Conservation (phyloP, 2,888 invertebrate species). For the Eristalinus sepulchralis region DNA sequence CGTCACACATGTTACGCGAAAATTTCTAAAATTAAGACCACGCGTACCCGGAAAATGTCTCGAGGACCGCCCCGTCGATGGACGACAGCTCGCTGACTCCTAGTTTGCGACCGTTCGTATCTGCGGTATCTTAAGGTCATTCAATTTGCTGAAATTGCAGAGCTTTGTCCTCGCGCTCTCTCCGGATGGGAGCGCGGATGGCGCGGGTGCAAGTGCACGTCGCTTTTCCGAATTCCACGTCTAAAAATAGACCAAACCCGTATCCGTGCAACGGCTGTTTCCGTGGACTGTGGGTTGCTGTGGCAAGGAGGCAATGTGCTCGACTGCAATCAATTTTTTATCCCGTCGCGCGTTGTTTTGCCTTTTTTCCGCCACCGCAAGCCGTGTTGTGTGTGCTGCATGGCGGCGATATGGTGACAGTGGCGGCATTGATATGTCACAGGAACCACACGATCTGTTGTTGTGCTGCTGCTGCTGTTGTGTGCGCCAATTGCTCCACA, state of each 20-base stretch:
- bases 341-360: conserved; percentile 1
- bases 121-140: conserved; percentile 57
- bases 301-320: background rate
- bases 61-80: background rate
- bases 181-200: background rate
- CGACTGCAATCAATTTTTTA: background rate
- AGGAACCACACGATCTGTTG: conserved; percentile 45
- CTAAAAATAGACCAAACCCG: conserved; percentile 47
- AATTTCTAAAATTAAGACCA: conserved; percentile 59
- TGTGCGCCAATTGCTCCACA: conserved; percentile 58
- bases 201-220: conserved; percentile 12
- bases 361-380: background rate
- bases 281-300: background rate
- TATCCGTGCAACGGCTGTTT: background rate
- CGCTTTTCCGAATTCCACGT: conserved; percentile 63
- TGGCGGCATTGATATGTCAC: conserved; percentile 64
- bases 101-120: background rate
- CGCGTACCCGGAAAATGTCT: conserved; percentile 14
- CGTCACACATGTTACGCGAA: conserved; percentile 46
- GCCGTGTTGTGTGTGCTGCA: background rate
- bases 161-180: background rate
- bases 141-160: conserved; percentile 27
- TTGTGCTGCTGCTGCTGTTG: conserved; percentile 7
- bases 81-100: background rate
- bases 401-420: conserved; percentile 15